Percentiles rank a stretch among this genome's conserved stretches.
Evolutionary conservation across 2,113 vertebrate species (phyloP).

Genomic region (Fukomys damarensis): DNA sequence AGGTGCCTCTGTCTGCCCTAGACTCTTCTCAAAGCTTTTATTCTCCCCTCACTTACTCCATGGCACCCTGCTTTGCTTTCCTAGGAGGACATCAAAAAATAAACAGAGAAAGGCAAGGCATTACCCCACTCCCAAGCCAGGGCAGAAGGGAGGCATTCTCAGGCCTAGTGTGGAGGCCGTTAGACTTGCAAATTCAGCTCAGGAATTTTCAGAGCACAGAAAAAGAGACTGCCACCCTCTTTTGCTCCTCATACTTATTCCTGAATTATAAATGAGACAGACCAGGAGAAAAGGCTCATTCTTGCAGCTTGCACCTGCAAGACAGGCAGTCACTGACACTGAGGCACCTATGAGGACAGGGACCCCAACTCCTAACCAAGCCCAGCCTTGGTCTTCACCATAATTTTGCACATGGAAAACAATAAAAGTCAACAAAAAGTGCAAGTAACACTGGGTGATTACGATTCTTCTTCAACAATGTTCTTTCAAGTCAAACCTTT

Average conservation of each 20-base stretch:
- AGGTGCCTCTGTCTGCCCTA: slow-evolving; percentile 83
- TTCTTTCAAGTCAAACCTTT: slow-evolving; percentile 80
- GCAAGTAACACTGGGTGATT: slow-evolving; percentile 81
- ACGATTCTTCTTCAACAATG: slow-evolving; percentile 81
- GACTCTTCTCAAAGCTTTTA: slow-evolving; percentile 57
- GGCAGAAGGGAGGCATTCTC: slow-evolving; percentile 85
- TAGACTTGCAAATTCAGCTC: slow-evolving; percentile 76
- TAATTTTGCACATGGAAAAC: slow-evolving; percentile 77
- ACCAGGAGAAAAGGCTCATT: background rate
- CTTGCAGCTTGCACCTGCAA: slow-evolving; percentile 26
- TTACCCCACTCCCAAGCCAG: slow-evolving; percentile 83
- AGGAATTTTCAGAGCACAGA: slow-evolving; percentile 68
- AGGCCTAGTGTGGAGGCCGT: slow-evolving; percentile 86
- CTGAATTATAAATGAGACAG: background rate
- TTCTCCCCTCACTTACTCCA: background rate
- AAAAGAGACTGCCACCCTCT: slow-evolving; percentile 67
- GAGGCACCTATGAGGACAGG: slow-evolving; percentile 72
- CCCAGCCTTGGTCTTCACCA: slow-evolving; percentile 79
- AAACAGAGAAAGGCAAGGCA: slow-evolving; percentile 81
- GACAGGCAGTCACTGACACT: slow-evolving; percentile 23
- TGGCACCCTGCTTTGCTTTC: background rate
- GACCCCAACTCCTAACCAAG: slow-evolving; percentile 78
- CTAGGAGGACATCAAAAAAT: slow-evolving; percentile 36
- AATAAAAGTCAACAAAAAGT: slow-evolving; percentile 81
- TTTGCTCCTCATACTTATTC: slow-evolving; percentile 60